Base-by-base conservation (phyloP, 2,113 vertebrate genomes). In the Circaetus gallicus region DNA sequence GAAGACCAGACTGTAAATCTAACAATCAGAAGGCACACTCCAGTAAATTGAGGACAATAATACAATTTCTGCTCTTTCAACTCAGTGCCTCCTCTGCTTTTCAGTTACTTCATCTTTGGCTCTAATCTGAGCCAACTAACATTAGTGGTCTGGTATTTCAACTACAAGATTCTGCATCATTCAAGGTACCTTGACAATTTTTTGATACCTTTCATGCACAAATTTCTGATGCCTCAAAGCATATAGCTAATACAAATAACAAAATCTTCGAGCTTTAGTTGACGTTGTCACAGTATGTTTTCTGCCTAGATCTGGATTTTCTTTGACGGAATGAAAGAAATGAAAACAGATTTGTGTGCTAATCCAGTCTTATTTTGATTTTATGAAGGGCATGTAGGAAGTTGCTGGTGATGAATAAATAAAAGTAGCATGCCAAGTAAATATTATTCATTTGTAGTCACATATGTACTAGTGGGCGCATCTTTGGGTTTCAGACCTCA, bases 391-490 rank as follows among this genome's bases (percentile, higher is more conserved):
- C 38, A 76, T 66, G 20, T 87, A 93, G 74, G 66, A 95, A 95
- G 74, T 29, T 82, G 38, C 2, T 85, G 82, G 7, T 73, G 62
- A 70, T 82, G 78, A 93, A 84, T 66, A 87, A 95, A 94, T 93
- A 82, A 53, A 86, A 95, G 53, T 77, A 87, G 32, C 73, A 73
- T 50, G 61, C 86, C 89, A 96, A 94, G 73, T 87, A 95, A 92
- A 89, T 87, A 92, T 76, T 84, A 92, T 70, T 82, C 38, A 91
- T 95, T 92, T 96, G 62, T 87, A 95, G 69, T 76, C 78, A 84
- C 62, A 91, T 89, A 94, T 88, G 76, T 61, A 96, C 25, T 80
- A 45, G 25, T 69, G 95, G 43, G 65, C 2, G 7, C 56, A 89
- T 91, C 58, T 72, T 71, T 87, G 56, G 28, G 34, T 86, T 96